phyloP scores from a whole-genome alignment of 1,140 invertebrate genomes.

The Drosophila orena region DNA sequence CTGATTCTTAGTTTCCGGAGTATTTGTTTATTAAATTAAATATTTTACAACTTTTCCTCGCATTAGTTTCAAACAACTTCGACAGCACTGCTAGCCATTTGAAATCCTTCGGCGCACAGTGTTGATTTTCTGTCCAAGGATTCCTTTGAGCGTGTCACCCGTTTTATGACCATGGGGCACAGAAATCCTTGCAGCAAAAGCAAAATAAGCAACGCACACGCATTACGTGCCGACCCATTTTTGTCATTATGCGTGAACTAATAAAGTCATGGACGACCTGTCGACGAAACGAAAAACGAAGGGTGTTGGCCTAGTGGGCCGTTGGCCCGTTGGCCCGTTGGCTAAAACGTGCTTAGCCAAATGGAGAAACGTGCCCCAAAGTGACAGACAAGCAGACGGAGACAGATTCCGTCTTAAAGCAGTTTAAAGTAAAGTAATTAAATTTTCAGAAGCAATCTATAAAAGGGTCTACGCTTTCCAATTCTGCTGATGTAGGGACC shows the following conservation, averaged over 20 bases:
- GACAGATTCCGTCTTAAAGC: constrained; percentile 49
- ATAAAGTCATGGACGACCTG: constrained; percentile 70
- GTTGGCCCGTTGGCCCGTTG: constrained; percentile 49
- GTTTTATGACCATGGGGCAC: constrained; percentile 66
- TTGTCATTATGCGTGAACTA: constrained; percentile 81
- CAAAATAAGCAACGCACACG: constrained; percentile 72
- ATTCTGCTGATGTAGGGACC: constrained; percentile 16
- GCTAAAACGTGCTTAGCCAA: constrained; percentile 74
- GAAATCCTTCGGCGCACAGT: neutral
- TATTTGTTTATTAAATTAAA: too few species aligned
- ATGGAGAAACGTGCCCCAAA: constrained; percentile 44
- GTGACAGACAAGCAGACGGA: constrained; percentile 28
- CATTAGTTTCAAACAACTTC: neutral
- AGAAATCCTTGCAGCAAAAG: constrained; percentile 70
- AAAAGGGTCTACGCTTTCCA: neutral
- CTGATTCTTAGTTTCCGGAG: too few species aligned
- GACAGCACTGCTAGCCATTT: neutral
- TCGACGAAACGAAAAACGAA: constrained; percentile 22
- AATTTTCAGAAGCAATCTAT: constrained; percentile 39
- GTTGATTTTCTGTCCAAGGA: neutral
- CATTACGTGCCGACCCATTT: constrained; percentile 78
- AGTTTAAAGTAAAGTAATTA: constrained; percentile 55
- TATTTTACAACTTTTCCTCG: too few species aligned
- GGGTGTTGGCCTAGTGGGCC: constrained; percentile 22
- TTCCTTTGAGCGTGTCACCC: constrained; percentile 28